Conservation (phyloP, 2,113 vertebrate genomes). For the Chamaea fasciata region DNA sequence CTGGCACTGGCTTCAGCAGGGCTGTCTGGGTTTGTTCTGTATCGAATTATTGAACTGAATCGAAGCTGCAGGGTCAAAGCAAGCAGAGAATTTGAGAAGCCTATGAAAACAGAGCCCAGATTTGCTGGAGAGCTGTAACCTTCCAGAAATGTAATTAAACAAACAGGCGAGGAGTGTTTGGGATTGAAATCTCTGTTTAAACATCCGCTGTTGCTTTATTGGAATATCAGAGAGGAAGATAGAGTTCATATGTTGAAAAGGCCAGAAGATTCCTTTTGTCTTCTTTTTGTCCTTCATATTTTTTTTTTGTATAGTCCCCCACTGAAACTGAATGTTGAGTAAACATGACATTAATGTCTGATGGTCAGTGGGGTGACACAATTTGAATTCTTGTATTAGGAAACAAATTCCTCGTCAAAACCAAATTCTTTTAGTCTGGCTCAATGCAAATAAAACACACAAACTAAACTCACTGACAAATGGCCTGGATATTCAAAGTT, state of each 20-base stretch:
- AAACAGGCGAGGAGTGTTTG: constrained; percentile 3
- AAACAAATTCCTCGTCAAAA: neutral
- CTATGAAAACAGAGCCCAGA: neutral
- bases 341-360: neutral
- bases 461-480: neutral
- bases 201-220: constrained; percentile 3
- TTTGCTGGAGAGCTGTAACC: neutral
- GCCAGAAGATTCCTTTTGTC: neutral
- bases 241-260: neutral
- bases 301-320: neutral
- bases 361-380: neutral
- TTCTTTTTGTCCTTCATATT: neutral
- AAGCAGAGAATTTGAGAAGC: neutral
- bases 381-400: neutral
- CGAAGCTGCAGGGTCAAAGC: neutral
- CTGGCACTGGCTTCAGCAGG: neutral
- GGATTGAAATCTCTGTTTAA: constrained; percentile 24
- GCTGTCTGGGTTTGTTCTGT: neutral
- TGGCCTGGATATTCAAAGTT: neutral
- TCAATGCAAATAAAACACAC: neutral
- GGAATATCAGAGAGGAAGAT: neutral
- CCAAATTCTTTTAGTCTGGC: neutral
- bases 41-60: neutral
- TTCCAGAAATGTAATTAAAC: constrained; percentile 49
- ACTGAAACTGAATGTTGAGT: neutral